Evolutionary conservation across 2,797 vertebrate genomes (phyloP).

Genomic region (Cirrhinus molitorella): DNA sequence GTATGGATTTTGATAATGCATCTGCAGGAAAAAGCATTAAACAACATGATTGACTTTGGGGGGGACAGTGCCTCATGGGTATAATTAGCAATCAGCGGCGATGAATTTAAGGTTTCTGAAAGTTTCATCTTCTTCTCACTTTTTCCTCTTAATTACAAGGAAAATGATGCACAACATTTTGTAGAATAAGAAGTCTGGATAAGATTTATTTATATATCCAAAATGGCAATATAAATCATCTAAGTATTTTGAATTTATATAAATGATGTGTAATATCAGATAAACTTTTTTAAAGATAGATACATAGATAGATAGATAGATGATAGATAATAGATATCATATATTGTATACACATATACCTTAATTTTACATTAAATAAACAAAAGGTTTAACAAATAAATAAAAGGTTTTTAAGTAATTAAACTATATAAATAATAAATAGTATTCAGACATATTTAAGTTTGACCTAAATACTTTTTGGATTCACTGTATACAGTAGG

Average conservation of each 20-base stretch:
- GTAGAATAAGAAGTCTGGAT: neutral
- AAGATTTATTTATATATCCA: neutral
- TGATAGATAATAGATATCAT: too few species aligned
- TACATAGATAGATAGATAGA: too few species aligned
- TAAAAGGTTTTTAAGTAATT: too few species aligned
- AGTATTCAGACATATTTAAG: neutral
- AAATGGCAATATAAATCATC: neutral
- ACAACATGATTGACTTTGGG: neutral
- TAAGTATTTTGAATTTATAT: neutral
- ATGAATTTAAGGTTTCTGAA: neutral
- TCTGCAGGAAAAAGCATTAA: neutral
- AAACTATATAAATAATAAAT: neutral
- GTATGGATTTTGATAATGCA: neutral
- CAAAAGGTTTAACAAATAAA: too few species aligned
- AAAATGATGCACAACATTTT: neutral
- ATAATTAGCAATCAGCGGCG: neutral
- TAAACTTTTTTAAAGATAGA: too few species aligned
- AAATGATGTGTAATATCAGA: neutral
- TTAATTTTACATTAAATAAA: too few species aligned
- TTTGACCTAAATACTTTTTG: neutral
- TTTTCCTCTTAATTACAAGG: neutral
- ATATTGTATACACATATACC: too few species aligned
- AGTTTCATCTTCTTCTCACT: neutral
- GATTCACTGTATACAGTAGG: neutral
- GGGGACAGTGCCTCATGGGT: neutral